These are phyloP conservation scores for Morone saxatilis DNA, from an alignment of 2,113 vertebrate species.

Conservation along the genomic window DNA sequence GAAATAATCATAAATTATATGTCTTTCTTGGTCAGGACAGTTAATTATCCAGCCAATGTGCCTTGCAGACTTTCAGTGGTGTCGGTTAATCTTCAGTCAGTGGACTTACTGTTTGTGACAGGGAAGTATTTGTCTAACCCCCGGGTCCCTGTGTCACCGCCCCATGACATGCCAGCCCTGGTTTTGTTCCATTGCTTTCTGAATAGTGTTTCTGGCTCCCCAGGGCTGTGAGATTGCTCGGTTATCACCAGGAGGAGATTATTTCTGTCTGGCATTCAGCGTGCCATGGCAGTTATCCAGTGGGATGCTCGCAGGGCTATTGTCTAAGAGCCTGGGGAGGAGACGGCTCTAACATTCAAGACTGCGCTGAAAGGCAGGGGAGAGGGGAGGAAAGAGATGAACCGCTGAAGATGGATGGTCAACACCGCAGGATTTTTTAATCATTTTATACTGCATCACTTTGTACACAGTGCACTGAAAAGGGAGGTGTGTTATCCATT, in stretches of 20 bases:
- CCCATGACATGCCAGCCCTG: slow-evolving; percentile 61
- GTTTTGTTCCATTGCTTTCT: slow-evolving; percentile 57
- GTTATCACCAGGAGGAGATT: slow-evolving; percentile 76
- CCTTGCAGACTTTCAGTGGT: neutral
- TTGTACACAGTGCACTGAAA: slow-evolving; percentile 41
- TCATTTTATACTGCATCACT: slow-evolving; percentile 59
- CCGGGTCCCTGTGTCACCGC: slow-evolving; percentile 27
- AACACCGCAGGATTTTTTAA: slow-evolving; percentile 46
- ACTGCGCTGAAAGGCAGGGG: neutral
- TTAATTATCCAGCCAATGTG: neutral
- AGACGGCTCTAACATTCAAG: slow-evolving; percentile 47
- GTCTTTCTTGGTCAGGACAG: neutral
- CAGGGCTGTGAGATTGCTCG: slow-evolving; percentile 63
- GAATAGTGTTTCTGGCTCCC: slow-evolving; percentile 57
- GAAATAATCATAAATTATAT: neutral
- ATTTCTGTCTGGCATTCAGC: slow-evolving; percentile 70
- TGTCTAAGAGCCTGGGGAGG: slow-evolving; percentile 62
- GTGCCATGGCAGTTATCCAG: slow-evolving; percentile 71
- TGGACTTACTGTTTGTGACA: neutral
- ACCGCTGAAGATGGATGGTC: slow-evolving; percentile 57
- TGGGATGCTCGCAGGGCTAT: slow-evolving; percentile 56
- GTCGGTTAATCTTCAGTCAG: slow-evolving; percentile 33
- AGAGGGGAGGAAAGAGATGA: slow-evolving; percentile 25
- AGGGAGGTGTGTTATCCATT: slow-evolving; percentile 51
- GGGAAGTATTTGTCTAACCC: slow-evolving; percentile 52